A percentile compares a stretch with the other conserved stretches of the same genome.
phyloP scores from a whole-genome alignment of 1,140 invertebrate species.

The Cydia pomonella region DNA sequence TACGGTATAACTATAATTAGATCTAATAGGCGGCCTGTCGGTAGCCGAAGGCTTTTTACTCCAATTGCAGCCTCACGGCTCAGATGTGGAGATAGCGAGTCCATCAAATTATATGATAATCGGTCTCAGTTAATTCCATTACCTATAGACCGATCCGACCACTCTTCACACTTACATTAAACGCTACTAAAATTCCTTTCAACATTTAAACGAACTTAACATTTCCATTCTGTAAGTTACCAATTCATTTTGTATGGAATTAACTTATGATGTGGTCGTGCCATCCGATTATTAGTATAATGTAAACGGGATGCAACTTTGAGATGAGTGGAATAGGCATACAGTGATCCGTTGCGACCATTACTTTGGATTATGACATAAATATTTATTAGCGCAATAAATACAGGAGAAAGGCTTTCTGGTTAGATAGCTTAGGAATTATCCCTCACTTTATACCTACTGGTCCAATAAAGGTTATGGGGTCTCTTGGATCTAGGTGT shows the following conservation, averaged over 20 bases:
- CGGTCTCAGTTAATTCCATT: conserved; percentile 46
- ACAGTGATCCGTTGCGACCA: conserved; percentile 45
- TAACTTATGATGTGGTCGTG: not conserved
- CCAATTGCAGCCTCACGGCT: conserved; percentile 42
- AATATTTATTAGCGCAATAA: conserved; percentile 71
- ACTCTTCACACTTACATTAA: conserved; percentile 26
- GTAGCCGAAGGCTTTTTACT: conserved; percentile 47
- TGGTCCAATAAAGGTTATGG: conserved; percentile 23
- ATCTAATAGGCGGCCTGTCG: conserved; percentile 44
- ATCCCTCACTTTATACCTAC: conserved; percentile 30
- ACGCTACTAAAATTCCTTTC: conserved; percentile 16
- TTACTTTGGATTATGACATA: conserved; percentile 71
- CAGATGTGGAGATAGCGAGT: conserved; percentile 42
- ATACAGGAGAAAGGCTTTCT: conserved; percentile 51
- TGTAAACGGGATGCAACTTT: conserved; percentile 12
- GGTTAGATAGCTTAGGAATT: conserved; percentile 40
- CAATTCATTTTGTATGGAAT: conserved; percentile 18
- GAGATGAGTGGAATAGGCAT: conserved; percentile 20
- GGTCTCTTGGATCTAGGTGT: conserved; percentile 15
- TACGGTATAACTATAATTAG: conserved; percentile 50
- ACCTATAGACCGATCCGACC: conserved; percentile 39
- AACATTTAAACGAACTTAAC: not conserved
- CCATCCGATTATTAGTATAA: conserved; percentile 6
- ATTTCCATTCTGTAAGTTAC: not conserved
- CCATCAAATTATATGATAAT: conserved; percentile 54